Evolutionary conservation across 1,140 invertebrate species (phyloP).

Genomic region (Oncopeltus fasciatus): DNA sequence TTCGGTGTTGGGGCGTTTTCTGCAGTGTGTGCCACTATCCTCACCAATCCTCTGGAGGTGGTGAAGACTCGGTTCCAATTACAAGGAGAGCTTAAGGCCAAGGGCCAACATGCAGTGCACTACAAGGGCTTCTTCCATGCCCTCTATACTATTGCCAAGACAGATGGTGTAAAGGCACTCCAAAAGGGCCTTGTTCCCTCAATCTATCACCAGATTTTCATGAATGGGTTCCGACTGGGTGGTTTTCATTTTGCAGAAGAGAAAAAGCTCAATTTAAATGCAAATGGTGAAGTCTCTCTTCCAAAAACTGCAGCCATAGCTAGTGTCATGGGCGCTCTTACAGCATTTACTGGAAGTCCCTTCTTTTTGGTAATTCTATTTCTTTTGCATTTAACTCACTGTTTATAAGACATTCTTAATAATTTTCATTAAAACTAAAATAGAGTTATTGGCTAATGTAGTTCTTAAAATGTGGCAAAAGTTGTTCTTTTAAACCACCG

Average conservation of each 20-base stretch:
- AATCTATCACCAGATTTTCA: constrained; percentile 50
- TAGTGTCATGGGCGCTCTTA: constrained; percentile 45
- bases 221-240: constrained; percentile 57
- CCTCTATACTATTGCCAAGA: constrained; percentile 42
- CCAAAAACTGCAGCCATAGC: constrained; percentile 12
- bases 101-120: constrained; percentile 42
- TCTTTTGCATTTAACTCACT: too few relatives aligned
- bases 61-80: constrained; percentile 79
- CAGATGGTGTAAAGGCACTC: constrained; percentile 52
- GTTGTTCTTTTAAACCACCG: too few relatives aligned
- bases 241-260: constrained; percentile 40
- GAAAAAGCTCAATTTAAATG: constrained; percentile 6
- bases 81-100: constrained; percentile 65
- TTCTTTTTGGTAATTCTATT: constrained; percentile 58
- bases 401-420: too few relatives aligned
- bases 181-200: constrained; percentile 70
- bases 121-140: constrained; percentile 50
- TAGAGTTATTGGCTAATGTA: too few relatives aligned
- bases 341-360: constrained; percentile 62
- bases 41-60: constrained; percentile 65
- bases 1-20: constrained; percentile 43
- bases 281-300: constrained; percentile 14
- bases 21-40: constrained; percentile 43
- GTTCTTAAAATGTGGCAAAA: too few relatives aligned
- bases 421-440: not conserved